Percentiles rank a stretch among this genome's conserved stretches.
Conservation (phyloP, 2,797 vertebrate species). For the Petrocephalus schoutedeni region DNA sequence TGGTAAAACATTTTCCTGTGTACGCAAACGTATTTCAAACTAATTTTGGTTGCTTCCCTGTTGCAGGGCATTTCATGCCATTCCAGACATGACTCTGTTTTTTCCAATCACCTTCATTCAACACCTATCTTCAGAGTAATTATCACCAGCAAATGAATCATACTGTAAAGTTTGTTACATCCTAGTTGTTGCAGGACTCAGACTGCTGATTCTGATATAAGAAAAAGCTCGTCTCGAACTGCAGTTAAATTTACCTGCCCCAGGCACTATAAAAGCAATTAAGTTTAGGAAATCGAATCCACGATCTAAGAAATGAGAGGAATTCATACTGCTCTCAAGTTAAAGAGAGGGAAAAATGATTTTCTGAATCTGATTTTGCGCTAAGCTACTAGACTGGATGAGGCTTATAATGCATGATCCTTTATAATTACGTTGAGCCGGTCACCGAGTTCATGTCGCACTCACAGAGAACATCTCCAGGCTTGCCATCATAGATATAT, state of each 20-base stretch:
- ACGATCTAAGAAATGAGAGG: neutral
- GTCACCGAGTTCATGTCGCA: neutral
- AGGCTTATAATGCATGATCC: neutral
- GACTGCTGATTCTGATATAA: neutral
- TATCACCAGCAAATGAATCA: neutral
- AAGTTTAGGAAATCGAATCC: neutral
- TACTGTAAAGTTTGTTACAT: neutral
- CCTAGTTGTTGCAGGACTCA: neutral
- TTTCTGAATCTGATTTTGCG: neutral
- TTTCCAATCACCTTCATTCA: neutral
- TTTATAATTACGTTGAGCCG: neutral
- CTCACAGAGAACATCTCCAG: constrained; percentile 18
- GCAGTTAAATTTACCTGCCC: neutral
- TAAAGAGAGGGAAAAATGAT: neutral
- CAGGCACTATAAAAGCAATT: neutral
- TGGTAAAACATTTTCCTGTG: neutral
- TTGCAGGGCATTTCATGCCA: neutral
- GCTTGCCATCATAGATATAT: constrained; percentile 69
- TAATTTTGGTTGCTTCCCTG: neutral
- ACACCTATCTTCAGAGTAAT: neutral
- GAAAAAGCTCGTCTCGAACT: neutral
- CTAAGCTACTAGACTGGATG: neutral
- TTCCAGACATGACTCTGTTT: neutral
- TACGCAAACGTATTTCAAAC: neutral
- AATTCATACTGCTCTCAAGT: neutral